phyloP scores from a whole-genome alignment of 2,888 invertebrate species.

The Xylocampa areola region DNA sequence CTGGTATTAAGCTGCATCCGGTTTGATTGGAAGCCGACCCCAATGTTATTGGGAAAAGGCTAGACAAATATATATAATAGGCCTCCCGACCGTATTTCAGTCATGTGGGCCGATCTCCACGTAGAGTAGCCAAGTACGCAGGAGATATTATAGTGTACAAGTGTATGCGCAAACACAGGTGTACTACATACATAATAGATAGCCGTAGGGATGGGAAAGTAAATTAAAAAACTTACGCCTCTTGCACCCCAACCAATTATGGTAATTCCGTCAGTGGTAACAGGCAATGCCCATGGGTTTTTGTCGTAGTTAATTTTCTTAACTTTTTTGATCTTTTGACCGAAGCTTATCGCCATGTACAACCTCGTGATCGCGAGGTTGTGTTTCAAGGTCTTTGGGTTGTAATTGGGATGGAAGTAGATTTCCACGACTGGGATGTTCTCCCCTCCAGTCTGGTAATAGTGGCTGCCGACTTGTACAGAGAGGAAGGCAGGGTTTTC shows the following conservation, averaged over 20 bases:
- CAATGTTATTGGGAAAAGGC: too few species aligned
- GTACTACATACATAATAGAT: too few species aligned
- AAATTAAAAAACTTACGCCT: constrained; percentile 63
- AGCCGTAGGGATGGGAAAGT: too few species aligned
- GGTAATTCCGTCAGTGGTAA: constrained; percentile 69
- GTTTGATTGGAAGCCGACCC: too few species aligned
- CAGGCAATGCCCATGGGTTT: constrained; percentile 56
- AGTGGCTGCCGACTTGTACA: constrained; percentile 75
- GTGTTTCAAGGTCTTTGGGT: constrained; percentile 72
- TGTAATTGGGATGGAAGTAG: constrained; percentile 77
- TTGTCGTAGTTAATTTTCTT: constrained; percentile 75
- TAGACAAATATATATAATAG: too few species aligned
- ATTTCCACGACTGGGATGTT: constrained; percentile 71
- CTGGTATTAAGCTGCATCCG: too few species aligned
- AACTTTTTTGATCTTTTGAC: constrained; percentile 46
- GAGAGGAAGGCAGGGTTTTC: constrained; percentile 80
- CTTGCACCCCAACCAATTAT: constrained; percentile 80
- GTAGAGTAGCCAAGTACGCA: too few species aligned
- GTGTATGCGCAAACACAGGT: too few species aligned
- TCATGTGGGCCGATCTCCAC: too few species aligned
- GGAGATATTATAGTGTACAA: too few species aligned
- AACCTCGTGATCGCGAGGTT: constrained; percentile 77
- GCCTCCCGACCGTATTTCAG: too few species aligned
- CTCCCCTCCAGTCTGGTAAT: constrained; percentile 71
- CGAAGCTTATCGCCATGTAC: constrained; percentile 59